These are phyloP conservation scores for Montipora sp. DNA, from an alignment of 64 coral and sea anemone species.

Conservation along the genomic window DNA sequence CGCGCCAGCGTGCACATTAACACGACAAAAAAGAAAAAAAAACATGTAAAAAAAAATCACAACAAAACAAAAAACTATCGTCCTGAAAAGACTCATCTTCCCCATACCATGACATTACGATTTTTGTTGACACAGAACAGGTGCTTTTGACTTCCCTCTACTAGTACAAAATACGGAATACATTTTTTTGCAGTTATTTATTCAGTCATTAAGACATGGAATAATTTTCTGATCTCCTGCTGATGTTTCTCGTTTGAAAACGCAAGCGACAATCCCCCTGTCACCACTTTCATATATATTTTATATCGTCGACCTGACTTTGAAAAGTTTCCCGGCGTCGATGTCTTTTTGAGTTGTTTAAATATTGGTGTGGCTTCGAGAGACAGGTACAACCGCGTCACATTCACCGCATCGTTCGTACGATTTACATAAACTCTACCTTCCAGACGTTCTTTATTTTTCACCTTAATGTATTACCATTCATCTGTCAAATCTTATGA, in stretches of 20 bases:
- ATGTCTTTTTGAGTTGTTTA: slow-evolving; percentile 1
- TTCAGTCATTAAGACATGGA: neutral
- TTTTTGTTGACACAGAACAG: neutral
- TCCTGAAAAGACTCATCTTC: too few species aligned
- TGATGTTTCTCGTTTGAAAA: neutral
- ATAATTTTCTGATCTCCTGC: neutral
- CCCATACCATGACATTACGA: neutral
- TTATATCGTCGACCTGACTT: neutral
- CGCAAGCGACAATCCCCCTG: neutral
- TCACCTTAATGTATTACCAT: too few species aligned
- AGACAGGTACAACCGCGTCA: slow-evolving; percentile 1
- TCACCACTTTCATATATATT: neutral
- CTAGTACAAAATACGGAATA: neutral
- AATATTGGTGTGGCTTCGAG: slow-evolving; percentile 38
- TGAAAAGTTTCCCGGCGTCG: neutral
- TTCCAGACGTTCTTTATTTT: too few species aligned
- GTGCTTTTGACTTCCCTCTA: neutral
- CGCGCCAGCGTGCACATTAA: too few species aligned
- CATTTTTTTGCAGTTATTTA: neutral
- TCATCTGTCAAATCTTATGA: too few species aligned
- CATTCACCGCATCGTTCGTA: neutral
- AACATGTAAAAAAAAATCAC: too few species aligned
- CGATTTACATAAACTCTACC: neutral
- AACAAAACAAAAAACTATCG: too few species aligned
- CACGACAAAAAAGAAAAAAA: too few species aligned